Evolutionary conservation across 2,113 vertebrate species (phyloP).

Genomic region (Fukomys damarensis): DNA sequence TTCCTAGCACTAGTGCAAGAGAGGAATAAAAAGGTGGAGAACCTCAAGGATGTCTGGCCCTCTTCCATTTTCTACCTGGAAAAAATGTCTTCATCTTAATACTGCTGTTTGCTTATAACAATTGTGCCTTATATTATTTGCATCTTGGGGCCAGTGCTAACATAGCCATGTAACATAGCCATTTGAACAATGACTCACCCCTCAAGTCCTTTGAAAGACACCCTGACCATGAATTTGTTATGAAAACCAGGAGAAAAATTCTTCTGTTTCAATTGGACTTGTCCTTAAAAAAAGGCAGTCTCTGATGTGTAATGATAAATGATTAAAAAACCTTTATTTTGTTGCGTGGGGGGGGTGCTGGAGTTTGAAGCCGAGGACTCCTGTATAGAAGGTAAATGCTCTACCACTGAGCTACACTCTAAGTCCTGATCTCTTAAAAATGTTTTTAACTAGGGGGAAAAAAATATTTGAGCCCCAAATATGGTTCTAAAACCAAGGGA

Average conservation of each 20-base stretch:
- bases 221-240: not conserved
- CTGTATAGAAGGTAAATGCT: not conserved
- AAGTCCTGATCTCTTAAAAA: not conserved
- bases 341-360: no score
- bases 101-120: constrained; percentile 56
- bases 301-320: not conserved
- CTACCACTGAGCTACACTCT: not conserved
- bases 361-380: no score
- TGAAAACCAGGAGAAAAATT: constrained; percentile 1
- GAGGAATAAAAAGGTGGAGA: not conserved
- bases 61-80: constrained; percentile 64
- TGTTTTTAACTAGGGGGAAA: not conserved
- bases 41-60: constrained; percentile 56
- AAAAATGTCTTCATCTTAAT: constrained; percentile 46
- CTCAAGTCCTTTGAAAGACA: constrained; percentile 20
- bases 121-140: constrained; percentile 9
- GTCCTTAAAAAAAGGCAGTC: not conserved
- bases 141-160: constrained; percentile 33
- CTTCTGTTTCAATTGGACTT: not conserved
- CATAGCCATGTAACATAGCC: not conserved
- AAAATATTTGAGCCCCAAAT: not conserved
- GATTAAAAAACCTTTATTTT: not conserved
- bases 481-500: not conserved
- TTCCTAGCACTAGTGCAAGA: not conserved
- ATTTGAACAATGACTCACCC: constrained; percentile 45